These are phyloP conservation scores for Pomacea canaliculata DNA, from an alignment of 2,888 invertebrate species.

Conservation along the genomic window DNA sequence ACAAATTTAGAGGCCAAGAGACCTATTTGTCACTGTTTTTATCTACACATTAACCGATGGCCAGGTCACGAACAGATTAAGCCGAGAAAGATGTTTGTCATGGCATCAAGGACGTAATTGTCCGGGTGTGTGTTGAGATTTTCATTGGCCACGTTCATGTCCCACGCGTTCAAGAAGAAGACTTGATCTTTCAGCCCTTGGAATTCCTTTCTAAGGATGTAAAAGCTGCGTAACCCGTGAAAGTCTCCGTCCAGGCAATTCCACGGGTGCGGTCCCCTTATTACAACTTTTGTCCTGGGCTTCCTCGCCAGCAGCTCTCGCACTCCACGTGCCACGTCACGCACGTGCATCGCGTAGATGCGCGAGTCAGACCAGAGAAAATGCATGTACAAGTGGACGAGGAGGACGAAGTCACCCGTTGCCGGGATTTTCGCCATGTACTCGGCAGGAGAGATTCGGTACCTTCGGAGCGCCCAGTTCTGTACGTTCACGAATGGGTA, in stretches of 20 bases:
- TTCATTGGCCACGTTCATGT: neutral
- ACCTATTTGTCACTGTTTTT: too few relatives aligned
- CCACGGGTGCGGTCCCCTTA: slow-evolving; percentile 9
- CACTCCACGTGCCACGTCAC: slow-evolving; percentile 10
- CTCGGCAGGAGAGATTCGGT: neutral
- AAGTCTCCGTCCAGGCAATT: neutral
- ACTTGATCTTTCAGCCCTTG: neutral
- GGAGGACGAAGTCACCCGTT: slow-evolving; percentile 10
- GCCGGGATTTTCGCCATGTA: slow-evolving; percentile 2
- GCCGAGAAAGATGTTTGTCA: neutral
- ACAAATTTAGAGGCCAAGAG: too few relatives aligned
- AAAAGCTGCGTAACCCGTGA: neutral
- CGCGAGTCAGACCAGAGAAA: neutral
- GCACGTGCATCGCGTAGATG: slow-evolving; percentile 2
- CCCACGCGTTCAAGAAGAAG: neutral
- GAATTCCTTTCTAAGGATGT: neutral
- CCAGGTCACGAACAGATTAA: neutral
- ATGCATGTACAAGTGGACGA: slow-evolving; percentile 12
- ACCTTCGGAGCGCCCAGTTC: neutral
- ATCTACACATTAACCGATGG: too few relatives aligned
- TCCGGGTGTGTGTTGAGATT: neutral
- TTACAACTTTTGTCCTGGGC: slow-evolving; percentile 5
- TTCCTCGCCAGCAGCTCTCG: slow-evolving; percentile 11
- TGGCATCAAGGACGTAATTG: neutral
- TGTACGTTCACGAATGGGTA: neutral